Evolutionary conservation across 1,140 invertebrate species (phyloP), one percentile per base, ranked within the genome.

Genomic region (Bombus difficillimus): DNA sequence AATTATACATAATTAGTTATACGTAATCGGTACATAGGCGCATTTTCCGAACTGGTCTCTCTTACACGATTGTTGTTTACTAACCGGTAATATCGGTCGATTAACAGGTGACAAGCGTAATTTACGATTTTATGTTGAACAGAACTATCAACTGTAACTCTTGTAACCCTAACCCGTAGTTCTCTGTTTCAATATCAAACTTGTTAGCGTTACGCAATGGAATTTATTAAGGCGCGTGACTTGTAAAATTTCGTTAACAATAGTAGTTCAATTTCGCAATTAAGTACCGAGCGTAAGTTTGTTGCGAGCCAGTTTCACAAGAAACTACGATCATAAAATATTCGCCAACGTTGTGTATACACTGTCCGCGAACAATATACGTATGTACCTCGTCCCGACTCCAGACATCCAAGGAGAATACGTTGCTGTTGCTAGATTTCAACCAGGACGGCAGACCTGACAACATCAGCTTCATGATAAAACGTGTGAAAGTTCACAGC

Each of bases 381-480:
- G 18, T 3, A 59, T 59, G 25, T 28, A 59, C 25, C 22, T 10
- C 25, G 25, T 32, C 13, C 32, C 62, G 62, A 18, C 64, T 32
- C 2, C 25, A 28, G 2, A 2, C n/a, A 32, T 32, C 47, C 8
- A 64, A 39, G 43, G 15, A 6, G 13, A 76, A 6, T 47, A 39
- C 62, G 15, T 59, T 34, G 34, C 12, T 89, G 89, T 89, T 97
- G 96, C 87, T 95, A 98, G 98, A 99, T 96, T 99, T 99, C 94
- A 98, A 99, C 95, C 97, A 97, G 94, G 98, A 99, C 93, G 98
- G 98, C 8, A 97, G 97, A 93, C 96, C 98, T 5, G 98, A 99
- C 94, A 98, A 98, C 94, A 99, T 99, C 89, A 98, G 97, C 77
- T 99, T 99, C 94, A 98, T 99, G 97, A 99, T 99, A 90, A 99